Base-by-base conservation (phyloP, 2,113 vertebrate species). In the Salvelinus fontinalis region DNA sequence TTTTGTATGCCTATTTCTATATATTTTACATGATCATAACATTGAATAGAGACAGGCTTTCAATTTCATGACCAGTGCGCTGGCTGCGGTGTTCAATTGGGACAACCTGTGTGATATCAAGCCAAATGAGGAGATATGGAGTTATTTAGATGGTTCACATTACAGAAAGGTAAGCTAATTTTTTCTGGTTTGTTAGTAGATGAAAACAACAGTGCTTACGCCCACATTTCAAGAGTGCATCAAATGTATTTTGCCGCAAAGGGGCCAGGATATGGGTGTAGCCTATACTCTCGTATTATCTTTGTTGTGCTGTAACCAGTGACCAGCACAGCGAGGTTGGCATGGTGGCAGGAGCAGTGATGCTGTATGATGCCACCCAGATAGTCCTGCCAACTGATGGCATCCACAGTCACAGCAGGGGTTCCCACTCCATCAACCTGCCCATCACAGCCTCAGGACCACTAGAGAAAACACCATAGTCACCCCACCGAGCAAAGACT, bases 311-410 rank as follows among this genome's bases (percentile, higher is more conserved):
- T 95, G 85, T 96, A 98, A 75, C 97, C 97, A 5, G 94, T 95
- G 60, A 99, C 71, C 44, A 97, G 90, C 14, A 97, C 94, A 0
- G 96, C 96, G 18, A 98, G 97, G 87, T 97, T 98, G 57, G 96
- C 91, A 79, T 93, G 86, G 31, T 92, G 94, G 79, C 95, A 95
- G 83, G 97, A 98, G 87, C 97, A 98, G 84, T 98, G 97, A 79
- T 98, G 94, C 16, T 97, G 96, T 81, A 99, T 97, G 77, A 98
- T 91, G 70, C 97, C 97, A 73, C 97, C 96, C 9, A 96, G 93
- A 67, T 99, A 98, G 91, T 97, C 96, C 78, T 98, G 97, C 97
- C 97, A 99, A 90, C 97, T 98, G 78, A 96, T 31, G 0, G 97
- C 96, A 84, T 98, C 95, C 3, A 98, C 96, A 0, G 95, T 84